Base-by-base conservation (phyloP, 2,888 invertebrate species). In the Drosophila ezoana region DNA sequence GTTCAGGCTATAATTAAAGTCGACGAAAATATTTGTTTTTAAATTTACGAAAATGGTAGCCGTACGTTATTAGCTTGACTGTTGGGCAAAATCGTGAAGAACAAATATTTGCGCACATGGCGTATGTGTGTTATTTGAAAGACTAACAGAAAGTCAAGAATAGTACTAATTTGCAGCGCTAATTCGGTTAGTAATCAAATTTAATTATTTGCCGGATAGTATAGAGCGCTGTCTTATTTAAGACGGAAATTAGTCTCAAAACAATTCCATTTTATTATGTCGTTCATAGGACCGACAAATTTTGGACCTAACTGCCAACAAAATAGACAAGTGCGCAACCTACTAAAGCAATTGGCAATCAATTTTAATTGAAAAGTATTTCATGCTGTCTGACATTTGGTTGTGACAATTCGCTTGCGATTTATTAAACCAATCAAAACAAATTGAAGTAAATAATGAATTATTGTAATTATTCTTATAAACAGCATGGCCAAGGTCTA, bases 71-170 rank as follows among this genome's bases (percentile, higher is more conserved):
- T 28, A 13, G 0, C 18, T 33, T 51, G 10, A 44, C 4, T 47
- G 9, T 37, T 49, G 20, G 51, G 20, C 44, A 47, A 47, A 43
- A 45, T 67, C 47, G 56, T 40, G 66, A 57, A 44, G 23, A 40
- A 33, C 43, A 62, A 82, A 80, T 82, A 76, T 86, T 81, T 47
- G 49, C 40, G 16, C 75, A 67, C 35, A 75, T 61, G 69, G 52
- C 51, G 35, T 47, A 56, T 41, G 14, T 4, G 40, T 56, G 38
- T 66, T 48, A 38, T 44, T 32, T 28, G 23, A n/a, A 33, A n/a
- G 10, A 8, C 28, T 40, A 53, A 20, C 14, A 43, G 2, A 62
- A 28, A 47, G 9, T 23, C 13, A 28, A 33, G n/a, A 37, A 47
- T 10, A 13, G 13, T 23, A 43, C 4, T 16, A 48, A 28, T 41